phyloP scores from a whole-genome alignment of 2,888 invertebrate genomes.

The Ophion obscuratus region DNA sequence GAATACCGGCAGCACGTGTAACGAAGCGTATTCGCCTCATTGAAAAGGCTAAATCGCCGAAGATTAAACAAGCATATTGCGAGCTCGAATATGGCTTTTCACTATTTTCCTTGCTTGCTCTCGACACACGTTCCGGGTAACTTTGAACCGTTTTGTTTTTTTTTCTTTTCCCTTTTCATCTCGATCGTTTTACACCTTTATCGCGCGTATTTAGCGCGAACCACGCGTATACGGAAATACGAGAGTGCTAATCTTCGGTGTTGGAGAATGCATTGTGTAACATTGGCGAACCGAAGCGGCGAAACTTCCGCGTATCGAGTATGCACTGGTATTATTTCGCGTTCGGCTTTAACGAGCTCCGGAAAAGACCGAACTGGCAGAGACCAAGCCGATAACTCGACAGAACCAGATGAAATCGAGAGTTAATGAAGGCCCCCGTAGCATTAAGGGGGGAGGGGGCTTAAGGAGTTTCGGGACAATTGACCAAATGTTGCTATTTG shows the following conservation, averaged over 20 bases:
- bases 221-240: slow-evolving; percentile 70
- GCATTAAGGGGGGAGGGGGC: too few relatives aligned
- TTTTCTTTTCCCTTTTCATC: slow-evolving; percentile 8
- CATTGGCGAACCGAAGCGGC: slow-evolving; percentile 62
- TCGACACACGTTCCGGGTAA: background rate
- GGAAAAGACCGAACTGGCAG: background rate
- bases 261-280: slow-evolving; percentile 75
- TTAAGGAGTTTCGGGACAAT: too few relatives aligned
- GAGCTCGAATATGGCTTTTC: slow-evolving; percentile 19
- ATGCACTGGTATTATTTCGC: background rate
- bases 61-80: slow-evolving; percentile 73
- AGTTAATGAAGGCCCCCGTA: too few relatives aligned
- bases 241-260: slow-evolving; percentile 76
- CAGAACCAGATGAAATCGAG: background rate
- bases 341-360: slow-evolving; percentile 26
- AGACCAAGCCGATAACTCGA: background rate
- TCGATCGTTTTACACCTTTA: slow-evolving; percentile 39
- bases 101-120: slow-evolving; percentile 4
- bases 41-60: slow-evolving; percentile 71
- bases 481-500: too few relatives aligned
- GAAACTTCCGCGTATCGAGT: slow-evolving; percentile 11
- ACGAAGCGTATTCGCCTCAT: slow-evolving; percentile 73
- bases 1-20: slow-evolving; percentile 57
- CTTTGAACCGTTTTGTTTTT: background rate
- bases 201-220: slow-evolving; percentile 64